Evolutionary conservation across 2,113 vertebrate species (phyloP).

Genomic region (Thalassarche chlororhynchos): DNA sequence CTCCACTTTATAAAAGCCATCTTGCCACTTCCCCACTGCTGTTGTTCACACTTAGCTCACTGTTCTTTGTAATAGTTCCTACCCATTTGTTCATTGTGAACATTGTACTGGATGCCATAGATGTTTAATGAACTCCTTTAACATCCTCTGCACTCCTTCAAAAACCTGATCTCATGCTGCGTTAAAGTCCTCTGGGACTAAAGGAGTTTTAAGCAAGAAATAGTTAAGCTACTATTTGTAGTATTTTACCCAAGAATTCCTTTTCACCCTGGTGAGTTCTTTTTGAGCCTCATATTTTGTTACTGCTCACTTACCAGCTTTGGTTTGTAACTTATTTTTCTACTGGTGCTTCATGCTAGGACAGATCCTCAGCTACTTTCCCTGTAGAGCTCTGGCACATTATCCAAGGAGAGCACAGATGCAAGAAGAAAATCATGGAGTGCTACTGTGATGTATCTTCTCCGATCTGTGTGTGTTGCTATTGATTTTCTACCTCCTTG

Average conservation of each 20-base stretch:
- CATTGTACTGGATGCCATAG: fast-evolving
- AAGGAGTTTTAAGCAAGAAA: neutral
- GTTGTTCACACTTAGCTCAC: neutral
- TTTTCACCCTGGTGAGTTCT: neutral
- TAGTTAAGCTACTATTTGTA: neutral
- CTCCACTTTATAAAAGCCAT: neutral
- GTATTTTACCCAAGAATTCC: neutral
- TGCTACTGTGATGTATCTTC: neutral
- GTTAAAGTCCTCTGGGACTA: neutral
- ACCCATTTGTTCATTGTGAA: neutral
- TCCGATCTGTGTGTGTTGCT: neutral
- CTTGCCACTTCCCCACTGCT: neutral
- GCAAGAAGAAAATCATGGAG: neutral
- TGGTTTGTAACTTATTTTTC: neutral
- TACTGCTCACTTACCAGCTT: neutral
- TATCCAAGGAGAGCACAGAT: neutral
- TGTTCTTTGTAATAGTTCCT: neutral
- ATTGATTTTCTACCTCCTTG: neutral
- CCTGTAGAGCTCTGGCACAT: neutral
- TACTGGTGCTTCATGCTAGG: neutral
- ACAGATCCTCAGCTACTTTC: neutral
- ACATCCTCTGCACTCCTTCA: neutral
- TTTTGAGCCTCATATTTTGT: neutral
- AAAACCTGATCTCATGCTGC: neutral
- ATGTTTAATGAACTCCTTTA: neutral